Conservation (phyloP, 2,797 vertebrate species). For the Gypaetus barbatus region DNA sequence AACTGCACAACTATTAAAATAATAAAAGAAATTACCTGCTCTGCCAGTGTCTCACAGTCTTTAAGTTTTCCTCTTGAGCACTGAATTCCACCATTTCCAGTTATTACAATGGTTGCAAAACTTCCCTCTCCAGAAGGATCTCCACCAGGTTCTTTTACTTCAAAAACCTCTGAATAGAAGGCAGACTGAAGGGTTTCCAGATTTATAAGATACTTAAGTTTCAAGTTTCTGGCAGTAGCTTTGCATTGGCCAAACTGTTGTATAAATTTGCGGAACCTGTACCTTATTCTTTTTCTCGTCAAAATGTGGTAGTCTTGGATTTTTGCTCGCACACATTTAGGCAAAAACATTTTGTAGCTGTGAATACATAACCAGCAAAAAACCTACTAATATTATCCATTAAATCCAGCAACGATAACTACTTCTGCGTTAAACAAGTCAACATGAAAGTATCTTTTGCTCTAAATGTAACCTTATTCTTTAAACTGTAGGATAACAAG, state of each 20-base stretch:
- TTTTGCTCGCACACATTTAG: slow-evolving; percentile 83
- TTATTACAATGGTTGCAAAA: slow-evolving; percentile 87
- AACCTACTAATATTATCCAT: not conserved
- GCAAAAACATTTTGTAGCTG: slow-evolving; percentile 96
- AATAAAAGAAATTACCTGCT: slow-evolving; percentile 77
- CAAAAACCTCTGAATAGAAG: slow-evolving; percentile 90
- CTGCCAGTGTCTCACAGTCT: slow-evolving; percentile 72
- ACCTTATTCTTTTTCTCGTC: slow-evolving; percentile 94
- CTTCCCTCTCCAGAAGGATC: slow-evolving; percentile 75
- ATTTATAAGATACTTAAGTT: slow-evolving; percentile 95
- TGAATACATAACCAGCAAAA: slow-evolving; percentile 35
- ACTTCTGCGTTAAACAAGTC: not conserved
- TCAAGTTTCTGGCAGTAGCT: slow-evolving; percentile 88
- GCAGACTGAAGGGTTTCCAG: slow-evolving; percentile 90
- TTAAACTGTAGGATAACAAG: not conserved
- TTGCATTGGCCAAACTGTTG: slow-evolving; percentile 91
- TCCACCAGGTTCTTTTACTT: slow-evolving; percentile 83
- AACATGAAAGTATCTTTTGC: not conserved
- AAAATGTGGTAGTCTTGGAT: slow-evolving; percentile 94
- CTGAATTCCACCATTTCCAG: slow-evolving; percentile 90
- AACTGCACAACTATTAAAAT: not conserved
- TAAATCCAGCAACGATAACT: not conserved
- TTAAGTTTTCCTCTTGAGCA: slow-evolving; percentile 81
- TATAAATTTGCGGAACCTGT: slow-evolving; percentile 92
- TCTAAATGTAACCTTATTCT: not conserved